A percentile compares a stretch with the other conserved stretches of the same genome.
Conservation (phyloP, 1,140 invertebrate species). For the Oscheius sp. region DNA sequence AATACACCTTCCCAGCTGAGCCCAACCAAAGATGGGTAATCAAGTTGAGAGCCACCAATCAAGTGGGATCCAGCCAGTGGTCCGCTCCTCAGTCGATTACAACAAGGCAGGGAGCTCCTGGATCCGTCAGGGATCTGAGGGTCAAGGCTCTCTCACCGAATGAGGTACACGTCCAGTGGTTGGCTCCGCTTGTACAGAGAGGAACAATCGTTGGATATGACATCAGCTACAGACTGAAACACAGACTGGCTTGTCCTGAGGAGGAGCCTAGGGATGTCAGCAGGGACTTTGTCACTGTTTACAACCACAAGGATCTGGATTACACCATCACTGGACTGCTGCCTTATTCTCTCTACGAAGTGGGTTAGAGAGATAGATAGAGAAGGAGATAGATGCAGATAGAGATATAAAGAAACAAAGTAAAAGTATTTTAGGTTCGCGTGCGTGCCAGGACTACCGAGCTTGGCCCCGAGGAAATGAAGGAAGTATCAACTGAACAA, state of each 20-base stretch:
- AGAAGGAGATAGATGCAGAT: too few relatives aligned
- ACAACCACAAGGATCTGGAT: conserved; percentile 61
- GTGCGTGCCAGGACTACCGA: conserved; percentile 57
- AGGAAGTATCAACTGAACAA: conserved; percentile 56
- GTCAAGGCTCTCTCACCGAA: conserved; percentile 58
- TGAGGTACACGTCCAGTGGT: conserved; percentile 56
- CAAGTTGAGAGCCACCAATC: conserved; percentile 54
- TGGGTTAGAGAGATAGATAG: too few relatives aligned
- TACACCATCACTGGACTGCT: conserved; percentile 59
- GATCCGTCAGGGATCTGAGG: conserved; percentile 51
- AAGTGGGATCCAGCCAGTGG: conserved; percentile 51
- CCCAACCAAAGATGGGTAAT: conserved; percentile 58
- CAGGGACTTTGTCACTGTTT: conserved; percentile 59
- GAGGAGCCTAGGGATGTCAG: conserved; percentile 60
- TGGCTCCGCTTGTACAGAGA: conserved; percentile 47
- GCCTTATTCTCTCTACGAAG: conserved; percentile 60
- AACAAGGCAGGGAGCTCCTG: conserved; percentile 58
- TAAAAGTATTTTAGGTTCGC: too few relatives aligned
- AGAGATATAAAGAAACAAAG: too few relatives aligned
- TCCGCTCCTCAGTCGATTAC: conserved; percentile 55
- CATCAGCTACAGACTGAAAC: conserved; percentile 59
- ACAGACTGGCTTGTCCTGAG: conserved; percentile 58
- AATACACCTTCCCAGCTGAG: conserved; percentile 59
- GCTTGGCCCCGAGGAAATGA: conserved; percentile 59
- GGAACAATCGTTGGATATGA: conserved; percentile 59